A percentile compares a stretch with the other conserved stretches of the same genome.
Conservation (phyloP, 1,140 invertebrate genomes). For the Caenorhabditis brenneri region DNA sequence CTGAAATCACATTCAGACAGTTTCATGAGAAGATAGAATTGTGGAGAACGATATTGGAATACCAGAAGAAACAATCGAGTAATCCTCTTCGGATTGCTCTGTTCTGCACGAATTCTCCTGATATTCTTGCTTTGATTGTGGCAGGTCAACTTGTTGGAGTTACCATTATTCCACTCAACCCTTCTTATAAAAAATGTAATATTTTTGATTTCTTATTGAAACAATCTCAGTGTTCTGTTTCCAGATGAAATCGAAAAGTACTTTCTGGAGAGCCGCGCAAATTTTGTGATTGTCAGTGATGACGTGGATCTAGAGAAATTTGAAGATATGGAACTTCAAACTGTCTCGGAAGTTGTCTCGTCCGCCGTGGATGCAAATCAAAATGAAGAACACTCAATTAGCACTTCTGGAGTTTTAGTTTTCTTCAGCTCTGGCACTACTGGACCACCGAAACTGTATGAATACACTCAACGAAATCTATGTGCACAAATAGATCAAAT, state of each 20-base stretch:
- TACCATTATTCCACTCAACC: conserved; percentile 19
- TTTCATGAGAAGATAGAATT: neutral
- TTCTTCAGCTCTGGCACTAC: conserved; percentile 64
- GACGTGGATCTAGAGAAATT: neutral
- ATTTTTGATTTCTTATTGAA: neutral
- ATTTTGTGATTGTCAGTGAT: conserved; percentile 2
- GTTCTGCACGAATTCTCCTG: conserved; percentile 9
- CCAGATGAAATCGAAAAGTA: conserved; percentile 17
- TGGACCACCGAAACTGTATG: conserved; percentile 54
- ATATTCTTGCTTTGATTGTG: neutral
- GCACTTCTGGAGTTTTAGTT: conserved; percentile 30
- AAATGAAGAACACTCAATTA: neutral
- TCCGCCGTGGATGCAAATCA: too few species aligned
- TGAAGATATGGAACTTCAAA: neutral
- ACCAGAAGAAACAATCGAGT: neutral
- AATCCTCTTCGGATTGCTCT: neutral
- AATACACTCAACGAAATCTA: conserved; percentile 48
- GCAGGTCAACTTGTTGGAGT: neutral
- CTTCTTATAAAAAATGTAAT: conserved; percentile 11
- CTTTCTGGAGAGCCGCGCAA: neutral
- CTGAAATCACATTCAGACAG: neutral
- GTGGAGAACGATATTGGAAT: neutral
- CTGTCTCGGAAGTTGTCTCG: neutral
- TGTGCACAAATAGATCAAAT: conserved; percentile 52
- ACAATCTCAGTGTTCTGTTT: neutral